Evolutionary conservation across 2,113 vertebrate genomes (phyloP).

Genomic region (Ceyx margarethae): DNA sequence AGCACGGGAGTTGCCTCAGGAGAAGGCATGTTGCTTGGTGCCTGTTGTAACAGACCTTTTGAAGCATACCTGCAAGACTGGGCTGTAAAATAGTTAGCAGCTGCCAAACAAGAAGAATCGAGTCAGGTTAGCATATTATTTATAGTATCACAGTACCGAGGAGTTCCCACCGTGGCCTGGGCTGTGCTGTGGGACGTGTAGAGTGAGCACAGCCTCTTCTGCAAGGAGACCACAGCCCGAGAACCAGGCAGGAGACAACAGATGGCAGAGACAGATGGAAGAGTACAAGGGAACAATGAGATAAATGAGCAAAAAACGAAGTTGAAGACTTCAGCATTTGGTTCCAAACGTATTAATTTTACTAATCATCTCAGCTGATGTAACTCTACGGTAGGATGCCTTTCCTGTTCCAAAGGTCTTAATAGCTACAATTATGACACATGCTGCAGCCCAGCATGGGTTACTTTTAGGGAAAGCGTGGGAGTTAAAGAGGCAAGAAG

Average conservation of each 20-base stretch:
- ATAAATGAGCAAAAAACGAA: constrained; percentile 59
- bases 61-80: neutral
- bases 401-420: neutral
- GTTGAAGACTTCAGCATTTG: neutral
- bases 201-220: neutral
- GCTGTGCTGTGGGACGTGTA: fast-evolving
- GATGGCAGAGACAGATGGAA: constrained; percentile 57
- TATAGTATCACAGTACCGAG: neutral
- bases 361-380: neutral
- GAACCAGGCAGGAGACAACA: constrained; percentile 7
- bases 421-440: neutral
- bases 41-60: neutral
- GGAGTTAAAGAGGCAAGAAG: neutral
- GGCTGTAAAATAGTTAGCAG: neutral
- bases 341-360: constrained; percentile 10
- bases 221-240: neutral
- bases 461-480: neutral
- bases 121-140: neutral
- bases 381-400: neutral
- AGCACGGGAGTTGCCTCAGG: neutral
- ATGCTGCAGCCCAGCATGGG: neutral
- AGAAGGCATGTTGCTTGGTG: fast-evolving
- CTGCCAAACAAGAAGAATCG: neutral
- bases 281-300: constrained; percentile 39
- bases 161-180: fast-evolving